Evolutionary conservation across 2,888 invertebrate species (phyloP).

Genomic region (Dryobotodes eremita): DNA sequence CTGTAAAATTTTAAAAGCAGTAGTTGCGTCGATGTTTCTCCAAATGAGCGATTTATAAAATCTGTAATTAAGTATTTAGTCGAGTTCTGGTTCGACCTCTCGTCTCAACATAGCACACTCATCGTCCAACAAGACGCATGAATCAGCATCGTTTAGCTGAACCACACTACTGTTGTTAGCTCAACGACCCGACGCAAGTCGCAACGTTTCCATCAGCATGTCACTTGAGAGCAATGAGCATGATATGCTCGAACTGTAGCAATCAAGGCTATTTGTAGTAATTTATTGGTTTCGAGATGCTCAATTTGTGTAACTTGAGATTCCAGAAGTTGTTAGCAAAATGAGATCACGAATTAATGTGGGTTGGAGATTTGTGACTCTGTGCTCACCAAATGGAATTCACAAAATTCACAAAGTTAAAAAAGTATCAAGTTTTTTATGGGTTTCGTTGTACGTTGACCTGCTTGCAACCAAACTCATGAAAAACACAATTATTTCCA

Average conservation of each 20-base stretch:
- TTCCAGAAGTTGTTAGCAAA: constrained; percentile 5
- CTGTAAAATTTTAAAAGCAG: too few species aligned
- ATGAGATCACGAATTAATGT: constrained; percentile 37
- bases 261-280: constrained; percentile 47
- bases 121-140: constrained; percentile 1
- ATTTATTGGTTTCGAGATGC: constrained; percentile 48
- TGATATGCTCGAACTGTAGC: constrained; percentile 40
- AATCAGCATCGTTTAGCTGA: constrained; percentile 46
- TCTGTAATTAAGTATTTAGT: background rate
- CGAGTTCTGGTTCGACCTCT: constrained; percentile 2
- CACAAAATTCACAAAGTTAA: too few species aligned
- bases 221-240: constrained; percentile 55
- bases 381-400: background rate
- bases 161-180: constrained; percentile 33
- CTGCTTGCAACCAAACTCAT: too few species aligned
- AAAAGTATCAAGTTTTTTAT: background rate
- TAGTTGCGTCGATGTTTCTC: too few species aligned
- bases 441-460: background rate
- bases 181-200: constrained; percentile 51
- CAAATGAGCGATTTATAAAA: too few species aligned
- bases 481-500: too few species aligned
- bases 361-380: background rate
- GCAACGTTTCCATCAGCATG: constrained; percentile 44
- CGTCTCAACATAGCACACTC: background rate
- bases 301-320: constrained; percentile 50